These are phyloP conservation scores for Typhlomys cinereus DNA, from an alignment of 2,113 vertebrate species.

Conservation along the genomic window DNA sequence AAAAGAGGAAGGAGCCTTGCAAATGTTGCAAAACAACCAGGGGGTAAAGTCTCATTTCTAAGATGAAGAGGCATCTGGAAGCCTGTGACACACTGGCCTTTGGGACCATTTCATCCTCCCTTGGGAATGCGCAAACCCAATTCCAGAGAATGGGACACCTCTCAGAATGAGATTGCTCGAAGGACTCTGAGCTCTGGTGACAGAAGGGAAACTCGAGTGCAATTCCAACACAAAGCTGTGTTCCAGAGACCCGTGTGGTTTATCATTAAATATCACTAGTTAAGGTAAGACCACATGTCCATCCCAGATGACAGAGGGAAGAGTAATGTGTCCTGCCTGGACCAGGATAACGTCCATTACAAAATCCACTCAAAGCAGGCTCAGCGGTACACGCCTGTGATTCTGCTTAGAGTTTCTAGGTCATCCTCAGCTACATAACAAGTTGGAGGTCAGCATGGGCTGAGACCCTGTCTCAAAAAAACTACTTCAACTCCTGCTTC, in stretches of 20 bases:
- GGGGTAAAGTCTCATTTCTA: background rate
- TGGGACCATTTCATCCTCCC: background rate
- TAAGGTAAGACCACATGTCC: background rate
- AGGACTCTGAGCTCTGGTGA: background rate
- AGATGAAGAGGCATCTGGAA: background rate
- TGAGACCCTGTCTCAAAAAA: background rate
- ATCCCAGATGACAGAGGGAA: background rate
- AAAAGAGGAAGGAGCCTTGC: conserved; percentile 11
- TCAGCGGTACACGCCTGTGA: background rate
- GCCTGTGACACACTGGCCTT: background rate
- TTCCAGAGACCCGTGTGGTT: background rate
- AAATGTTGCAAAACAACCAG: background rate
- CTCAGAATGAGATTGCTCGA: background rate
- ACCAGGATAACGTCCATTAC: background rate
- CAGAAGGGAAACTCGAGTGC: background rate
- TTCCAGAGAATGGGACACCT: background rate
- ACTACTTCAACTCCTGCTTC: background rate
- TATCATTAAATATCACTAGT: conserved; percentile 12
- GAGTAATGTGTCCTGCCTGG: background rate
- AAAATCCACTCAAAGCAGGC: background rate
- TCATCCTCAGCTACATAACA: background rate
- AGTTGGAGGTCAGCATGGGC: background rate
- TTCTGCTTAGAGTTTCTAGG: background rate
- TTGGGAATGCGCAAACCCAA: conserved; percentile 10
- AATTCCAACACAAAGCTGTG: background rate